phyloP scores from a whole-genome alignment of 1,140 invertebrate species.

The Zaprionus ornatus region DNA sequence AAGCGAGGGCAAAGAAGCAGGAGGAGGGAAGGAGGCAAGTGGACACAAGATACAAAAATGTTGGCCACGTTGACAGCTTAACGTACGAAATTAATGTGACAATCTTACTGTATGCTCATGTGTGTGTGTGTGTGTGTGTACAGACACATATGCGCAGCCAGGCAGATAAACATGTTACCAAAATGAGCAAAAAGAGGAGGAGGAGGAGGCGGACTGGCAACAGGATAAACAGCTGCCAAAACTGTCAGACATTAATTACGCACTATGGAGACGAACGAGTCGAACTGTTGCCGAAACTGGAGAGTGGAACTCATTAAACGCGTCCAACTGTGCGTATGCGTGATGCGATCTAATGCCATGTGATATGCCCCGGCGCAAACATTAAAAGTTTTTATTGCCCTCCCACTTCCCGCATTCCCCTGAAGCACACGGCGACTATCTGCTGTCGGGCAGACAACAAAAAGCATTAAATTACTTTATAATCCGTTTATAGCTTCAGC shows the following conservation, averaged over 20 bases:
- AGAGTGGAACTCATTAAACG: slow-evolving; percentile 68
- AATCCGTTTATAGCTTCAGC: slow-evolving; percentile 78
- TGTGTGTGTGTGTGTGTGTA: slow-evolving; percentile 15
- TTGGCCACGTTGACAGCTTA: slow-evolving; percentile 77
- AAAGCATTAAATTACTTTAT: slow-evolving; percentile 83
- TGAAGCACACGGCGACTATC: slow-evolving; percentile 21
- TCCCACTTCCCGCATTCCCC: background rate
- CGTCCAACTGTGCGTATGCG: slow-evolving; percentile 62
- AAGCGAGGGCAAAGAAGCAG: slow-evolving; percentile 4
- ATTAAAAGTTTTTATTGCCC: slow-evolving; percentile 76
- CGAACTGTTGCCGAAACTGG: slow-evolving; percentile 23
- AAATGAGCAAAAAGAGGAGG: slow-evolving; percentile 42
- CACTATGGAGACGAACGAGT: slow-evolving; percentile 8
- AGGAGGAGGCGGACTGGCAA: background rate
- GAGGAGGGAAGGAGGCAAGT: slow-evolving; percentile 2
- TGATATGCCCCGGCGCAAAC: slow-evolving; percentile 54
- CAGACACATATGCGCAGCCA: slow-evolving; percentile 50
- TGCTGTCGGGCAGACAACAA: slow-evolving; percentile 61
- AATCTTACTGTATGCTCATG: slow-evolving; percentile 49
- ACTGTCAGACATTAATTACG: slow-evolving; percentile 68
- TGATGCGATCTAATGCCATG: slow-evolving; percentile 53
- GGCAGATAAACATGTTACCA: slow-evolving; percentile 78
- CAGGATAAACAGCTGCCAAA: slow-evolving; percentile 44
- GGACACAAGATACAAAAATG: slow-evolving; percentile 66
- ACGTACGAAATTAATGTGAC: slow-evolving; percentile 80